phyloP scores from a whole-genome alignment of 1,140 invertebrate species.

The Catajapyx aquilonaris region DNA sequence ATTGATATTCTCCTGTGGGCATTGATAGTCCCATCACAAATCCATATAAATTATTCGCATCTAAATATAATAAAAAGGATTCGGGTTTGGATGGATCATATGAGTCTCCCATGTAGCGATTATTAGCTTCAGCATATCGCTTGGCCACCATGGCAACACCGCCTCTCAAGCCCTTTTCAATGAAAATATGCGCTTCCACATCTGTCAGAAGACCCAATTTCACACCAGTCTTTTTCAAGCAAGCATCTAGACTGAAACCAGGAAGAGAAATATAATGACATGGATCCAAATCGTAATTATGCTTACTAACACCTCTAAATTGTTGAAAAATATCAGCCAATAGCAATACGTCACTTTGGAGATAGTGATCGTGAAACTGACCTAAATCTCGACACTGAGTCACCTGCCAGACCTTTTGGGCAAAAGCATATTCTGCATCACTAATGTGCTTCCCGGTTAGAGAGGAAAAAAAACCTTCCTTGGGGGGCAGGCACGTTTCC shows the following conservation, averaged over 20 bases:
- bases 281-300: neutral
- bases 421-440: neutral
- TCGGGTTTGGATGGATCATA: constrained; percentile 18
- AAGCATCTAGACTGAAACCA: neutral
- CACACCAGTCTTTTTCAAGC: neutral
- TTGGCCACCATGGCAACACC: constrained; percentile 17
- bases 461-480: neutral
- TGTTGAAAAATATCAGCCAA: neutral
- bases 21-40: constrained; percentile 23
- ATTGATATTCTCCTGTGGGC: constrained; percentile 22
- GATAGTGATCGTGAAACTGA: neutral
- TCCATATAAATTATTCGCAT: constrained; percentile 32
- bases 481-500: neutral
- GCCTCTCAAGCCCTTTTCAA: constrained; percentile 16
- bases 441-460: neutral
- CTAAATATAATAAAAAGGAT: constrained; percentile 23
- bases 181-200: constrained; percentile 11
- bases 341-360: neutral
- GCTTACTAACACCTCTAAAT: neutral
- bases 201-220: neutral
- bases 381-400: neutral
- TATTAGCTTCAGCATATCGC: constrained; percentile 22
- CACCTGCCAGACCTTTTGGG: neutral
- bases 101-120: constrained; percentile 18
- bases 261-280: neutral